Base-by-base conservation (phyloP, 2,888 invertebrate genomes). In the Fragum fragum region DNA sequence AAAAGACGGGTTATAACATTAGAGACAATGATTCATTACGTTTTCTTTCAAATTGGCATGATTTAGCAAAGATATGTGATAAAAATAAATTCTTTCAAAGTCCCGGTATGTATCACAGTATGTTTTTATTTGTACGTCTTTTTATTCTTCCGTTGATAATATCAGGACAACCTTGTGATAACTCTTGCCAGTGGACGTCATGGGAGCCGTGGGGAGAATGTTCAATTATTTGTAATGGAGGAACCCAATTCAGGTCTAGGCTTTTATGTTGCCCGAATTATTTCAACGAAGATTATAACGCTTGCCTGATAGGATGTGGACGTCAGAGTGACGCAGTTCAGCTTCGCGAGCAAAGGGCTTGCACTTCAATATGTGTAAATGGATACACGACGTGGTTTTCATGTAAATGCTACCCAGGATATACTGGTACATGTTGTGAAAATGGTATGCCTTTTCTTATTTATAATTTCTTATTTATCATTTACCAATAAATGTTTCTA, bases 251-350 rank as follows among this genome's bases (percentile, higher is more conserved):
- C 6, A 11, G 57, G 14, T 6, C 21, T 6, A 21, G 57, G 26
- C 26, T 6, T 2, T 14, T 57, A 23, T 57, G 57, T 57, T 57
- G 57, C 14, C 57, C 57, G 3, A 6, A 21, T 57, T 26, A 57
- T 14, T 57, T 21, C n/a, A 26, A 26, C 23, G 23, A 21, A 7
- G 16, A 2, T 52, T 57, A 23, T 57, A 2, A 57, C 26, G 57
- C 7, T 26, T 57, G 57, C 23, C n/a, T 57, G 57, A 57, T 7
- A 18, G 57, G 57, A 23, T 57, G 57, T 14, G 57, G 57, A 2
- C 21, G 57, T 1, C 57, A 57, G 26, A 57, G 23, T 57, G 57
- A 57, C 26, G 23, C 57, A 23, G 23, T 57, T 57, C 57, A 57
- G 23, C 1, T 2, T 26, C 14, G 5, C 26, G 57, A 57, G 11